Percentiles rank a stretch among this genome's conserved stretches.
These are phyloP conservation scores for Apostichopus leukothele DNA, from an alignment of 53 echinoderm and acorn worm species.

Conservation along the genomic window DNA sequence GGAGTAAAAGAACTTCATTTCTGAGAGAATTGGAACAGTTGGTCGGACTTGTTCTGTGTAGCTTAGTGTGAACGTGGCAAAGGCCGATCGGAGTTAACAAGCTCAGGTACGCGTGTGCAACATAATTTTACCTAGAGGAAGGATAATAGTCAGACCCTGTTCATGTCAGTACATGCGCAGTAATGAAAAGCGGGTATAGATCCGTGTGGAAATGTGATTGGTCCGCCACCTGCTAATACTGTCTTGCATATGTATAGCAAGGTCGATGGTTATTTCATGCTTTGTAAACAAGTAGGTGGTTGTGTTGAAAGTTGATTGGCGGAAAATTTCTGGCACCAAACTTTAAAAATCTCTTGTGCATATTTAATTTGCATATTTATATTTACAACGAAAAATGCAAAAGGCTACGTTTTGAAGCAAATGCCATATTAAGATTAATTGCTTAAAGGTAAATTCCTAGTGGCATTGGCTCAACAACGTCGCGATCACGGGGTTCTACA, in stretches of 20 bases:
- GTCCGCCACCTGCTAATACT: not conserved
- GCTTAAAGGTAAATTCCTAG: no score
- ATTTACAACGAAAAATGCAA: no score
- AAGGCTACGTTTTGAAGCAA: no score
- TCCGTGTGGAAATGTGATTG: constrained; percentile 50
- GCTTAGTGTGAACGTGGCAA: not conserved
- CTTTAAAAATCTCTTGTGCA: not conserved
- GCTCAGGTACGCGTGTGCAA: not conserved
- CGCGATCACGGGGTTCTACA: no score
- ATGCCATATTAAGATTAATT: no score
- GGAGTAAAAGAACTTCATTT: constrained; percentile 70
- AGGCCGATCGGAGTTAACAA: not conserved
- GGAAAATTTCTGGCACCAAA: not conserved
- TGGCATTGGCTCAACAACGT: no score
- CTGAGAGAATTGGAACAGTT: not conserved
- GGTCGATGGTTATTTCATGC: not conserved
- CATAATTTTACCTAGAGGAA: no score
- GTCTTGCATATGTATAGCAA: not conserved
- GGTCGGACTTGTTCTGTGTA: not conserved
- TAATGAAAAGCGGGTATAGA: not conserved
- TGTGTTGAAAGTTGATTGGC: not conserved
- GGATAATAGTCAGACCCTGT: no score
- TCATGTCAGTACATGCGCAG: not conserved
- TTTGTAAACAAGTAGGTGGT: not conserved
- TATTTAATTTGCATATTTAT: not conserved